Conservation (phyloP, 2,113 vertebrate genomes). For the Corythornis madagascariensis region DNA sequence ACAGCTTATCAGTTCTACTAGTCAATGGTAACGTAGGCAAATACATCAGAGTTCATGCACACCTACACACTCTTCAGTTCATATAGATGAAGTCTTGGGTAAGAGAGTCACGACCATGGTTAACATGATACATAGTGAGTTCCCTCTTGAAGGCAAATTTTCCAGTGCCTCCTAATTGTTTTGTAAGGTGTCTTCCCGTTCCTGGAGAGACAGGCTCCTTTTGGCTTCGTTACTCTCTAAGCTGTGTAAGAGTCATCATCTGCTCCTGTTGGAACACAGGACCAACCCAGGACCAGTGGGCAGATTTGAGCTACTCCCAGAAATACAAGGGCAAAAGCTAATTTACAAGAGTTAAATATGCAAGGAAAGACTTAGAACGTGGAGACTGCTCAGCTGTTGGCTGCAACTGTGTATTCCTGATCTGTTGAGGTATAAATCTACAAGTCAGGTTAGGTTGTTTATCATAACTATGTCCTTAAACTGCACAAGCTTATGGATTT, state of each 20-base stretch:
- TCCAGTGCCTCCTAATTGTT: neutral
- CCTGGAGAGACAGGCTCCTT: neutral
- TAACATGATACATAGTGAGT: neutral
- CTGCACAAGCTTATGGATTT: neutral
- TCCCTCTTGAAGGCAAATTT: neutral
- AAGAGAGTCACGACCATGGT: neutral
- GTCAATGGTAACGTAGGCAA: neutral
- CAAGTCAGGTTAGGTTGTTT: neutral
- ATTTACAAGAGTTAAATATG: neutral
- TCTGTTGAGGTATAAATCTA: neutral
- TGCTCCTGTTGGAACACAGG: neutral
- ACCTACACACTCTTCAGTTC: neutral
- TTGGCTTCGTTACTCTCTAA: neutral
- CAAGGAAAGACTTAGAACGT: neutral
- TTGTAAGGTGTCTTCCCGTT: neutral
- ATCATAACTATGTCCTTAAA: neutral
- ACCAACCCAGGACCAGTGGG: too few species aligned
- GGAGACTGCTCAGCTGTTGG: neutral
- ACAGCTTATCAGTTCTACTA: neutral
- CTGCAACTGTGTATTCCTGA: neutral
- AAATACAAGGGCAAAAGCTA: neutral
- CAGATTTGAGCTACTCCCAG: neutral
- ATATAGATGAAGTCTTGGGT: neutral
- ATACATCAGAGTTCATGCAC: neutral
- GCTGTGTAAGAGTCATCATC: accelerated